These are phyloP conservation scores for Coelopa frigida DNA, from an alignment of 1,140 invertebrate species.

Conservation along the genomic window DNA sequence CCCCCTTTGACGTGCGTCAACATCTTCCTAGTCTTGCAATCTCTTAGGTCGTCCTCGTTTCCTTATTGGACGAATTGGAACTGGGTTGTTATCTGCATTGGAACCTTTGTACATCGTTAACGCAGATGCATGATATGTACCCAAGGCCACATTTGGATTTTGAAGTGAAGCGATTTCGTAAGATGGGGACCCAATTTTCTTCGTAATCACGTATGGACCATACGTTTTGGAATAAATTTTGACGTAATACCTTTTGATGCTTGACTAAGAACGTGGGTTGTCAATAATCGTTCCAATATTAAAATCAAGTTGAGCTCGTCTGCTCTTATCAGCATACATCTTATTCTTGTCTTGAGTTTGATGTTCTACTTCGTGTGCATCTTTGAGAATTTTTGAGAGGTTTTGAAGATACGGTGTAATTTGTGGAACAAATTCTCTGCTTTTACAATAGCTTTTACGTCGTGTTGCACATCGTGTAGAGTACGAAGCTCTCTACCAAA, in stretches of 20 bases:
- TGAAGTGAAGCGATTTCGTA: constrained; percentile 19
- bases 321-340: constrained; percentile 14
- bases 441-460: constrained; percentile 21
- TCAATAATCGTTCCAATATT: constrained; percentile 23
- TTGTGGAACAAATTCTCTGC: constrained; percentile 24
- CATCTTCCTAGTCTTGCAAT: neutral
- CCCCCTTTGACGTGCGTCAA: constrained; percentile 9
- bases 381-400: constrained; percentile 16
- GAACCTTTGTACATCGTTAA: neutral
- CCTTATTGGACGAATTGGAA: constrained; percentile 1
- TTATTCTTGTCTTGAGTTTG: neutral
- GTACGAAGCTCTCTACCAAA: constrained; percentile 31
- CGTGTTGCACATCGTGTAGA: constrained; percentile 20
- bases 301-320: constrained; percentile 15
- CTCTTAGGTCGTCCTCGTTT: constrained; percentile 8
- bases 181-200: constrained; percentile 16
- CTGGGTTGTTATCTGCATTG: neutral
- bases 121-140: no score
- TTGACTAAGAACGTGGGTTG: constrained; percentile 28
- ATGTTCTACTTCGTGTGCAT: no score
- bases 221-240: constrained; percentile 37
- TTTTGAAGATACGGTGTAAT: constrained; percentile 21
- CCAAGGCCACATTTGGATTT: no score
- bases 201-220: constrained; percentile 33
- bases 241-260: constrained; percentile 20